Evolutionary conservation across 1,140 invertebrate species (phyloP), one percentile per base, ranked within the genome.

Genomic region (Pseudomyrmex dendroicus): DNA sequence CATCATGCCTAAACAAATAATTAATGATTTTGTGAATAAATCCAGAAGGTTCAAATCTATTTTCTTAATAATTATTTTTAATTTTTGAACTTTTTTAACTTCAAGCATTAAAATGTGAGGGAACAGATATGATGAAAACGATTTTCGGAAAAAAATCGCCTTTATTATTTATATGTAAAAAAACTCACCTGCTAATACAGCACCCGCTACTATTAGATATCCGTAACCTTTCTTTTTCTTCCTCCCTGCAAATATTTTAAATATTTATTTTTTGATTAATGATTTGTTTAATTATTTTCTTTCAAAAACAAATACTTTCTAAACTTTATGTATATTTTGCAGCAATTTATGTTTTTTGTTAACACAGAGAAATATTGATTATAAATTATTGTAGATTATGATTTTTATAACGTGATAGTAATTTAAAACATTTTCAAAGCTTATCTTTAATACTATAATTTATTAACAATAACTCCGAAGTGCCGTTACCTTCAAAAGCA

Each of bases 101-200:
- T 64, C 1, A n/a, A 62, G 22, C 15, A 10, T 12, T 3, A 68
- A 68, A 73, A 80, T 35, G 35, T 73, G 56, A 64, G 22, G 2
- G 50, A 64, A 46, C 50, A 48, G n/a, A 13, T 72, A 4, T 62
- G 5, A 68, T 52, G 13, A 54, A 44, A 68, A 44, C 2, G 4
- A 64, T 20, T 64, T 59, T 68, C 3, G 0, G n/a, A 13, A 9
- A 56, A 17, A 44, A 52, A 44, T 10, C 10, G 0, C 12, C 48
- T 74, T 63, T 74, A 64, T 64, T 15, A 54, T 59, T 25, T 22
- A 73, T 25, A 7, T 0, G 2, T 35, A 7, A 35, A 25, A 22
- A 67, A 84, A 83, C 78, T 93, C 89, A 94, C 95, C 96, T 85
- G 96, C 94, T 91, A 96, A 95, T n/a, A 95, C 96, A 52, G 96